Evolutionary conservation across 1,140 invertebrate species (phyloP).

Genomic region (Drosophila eugracilis): DNA sequence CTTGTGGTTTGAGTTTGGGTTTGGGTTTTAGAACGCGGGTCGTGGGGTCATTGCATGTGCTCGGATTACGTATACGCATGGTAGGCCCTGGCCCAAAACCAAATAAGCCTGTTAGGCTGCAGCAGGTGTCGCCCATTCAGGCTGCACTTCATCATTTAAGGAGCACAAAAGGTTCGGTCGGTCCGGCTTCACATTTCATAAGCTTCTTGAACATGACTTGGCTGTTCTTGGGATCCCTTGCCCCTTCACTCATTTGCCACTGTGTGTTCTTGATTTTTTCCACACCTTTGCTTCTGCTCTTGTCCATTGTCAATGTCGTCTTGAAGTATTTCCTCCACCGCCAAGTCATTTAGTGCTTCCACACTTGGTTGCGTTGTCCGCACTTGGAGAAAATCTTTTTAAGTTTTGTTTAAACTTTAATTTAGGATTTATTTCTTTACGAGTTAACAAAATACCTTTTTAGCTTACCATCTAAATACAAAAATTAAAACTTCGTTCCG

Average conservation of each 20-base stretch:
- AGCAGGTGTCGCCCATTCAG: constrained; percentile 28
- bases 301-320: constrained; percentile 77
- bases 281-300: constrained; percentile 52
- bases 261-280: constrained; percentile 48
- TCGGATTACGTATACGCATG: constrained; percentile 59
- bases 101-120: constrained; percentile 54
- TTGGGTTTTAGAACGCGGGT: constrained; percentile 30
- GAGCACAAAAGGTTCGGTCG: constrained; percentile 33
- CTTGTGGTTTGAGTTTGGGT: constrained; percentile 1
- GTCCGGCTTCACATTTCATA: constrained; percentile 74
- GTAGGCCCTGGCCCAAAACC: constrained; percentile 35
- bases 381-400: constrained; percentile 8
- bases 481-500: too few species aligned
- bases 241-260: background rate
- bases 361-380: constrained; percentile 58
- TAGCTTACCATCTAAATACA: too few species aligned
- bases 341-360: constrained; percentile 69
- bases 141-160: constrained; percentile 58
- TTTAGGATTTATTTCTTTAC: background rate
- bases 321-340: constrained; percentile 70
- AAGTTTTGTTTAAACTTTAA: background rate
- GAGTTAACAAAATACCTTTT: too few species aligned
- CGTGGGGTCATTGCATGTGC: constrained; percentile 54
- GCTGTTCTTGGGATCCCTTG: constrained; percentile 19
- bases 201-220: constrained; percentile 72